Evolutionary conservation across 2,888 invertebrate species (phyloP), one percentile per base, ranked within the genome.

Genomic region (Auanema freiburgensis): DNA sequence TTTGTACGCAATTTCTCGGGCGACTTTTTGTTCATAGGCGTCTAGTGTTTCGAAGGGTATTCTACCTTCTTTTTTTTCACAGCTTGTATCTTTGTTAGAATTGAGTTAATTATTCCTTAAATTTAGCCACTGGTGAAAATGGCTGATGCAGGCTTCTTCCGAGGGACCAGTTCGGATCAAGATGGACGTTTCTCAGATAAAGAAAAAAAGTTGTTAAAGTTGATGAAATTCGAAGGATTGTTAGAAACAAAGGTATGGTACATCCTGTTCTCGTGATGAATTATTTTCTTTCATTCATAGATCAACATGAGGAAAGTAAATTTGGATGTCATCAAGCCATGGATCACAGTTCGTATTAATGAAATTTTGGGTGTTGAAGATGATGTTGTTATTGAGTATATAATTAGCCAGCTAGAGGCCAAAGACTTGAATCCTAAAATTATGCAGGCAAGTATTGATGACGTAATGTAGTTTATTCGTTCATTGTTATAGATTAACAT

Each of bases 141-240:
- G 72, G 69, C 50, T 12, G 81, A 81, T 63, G 78, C 77, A 18
- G 79, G 79, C 14, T 81, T 76, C 62, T 83, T 80, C 59, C 76
- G 81, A 10, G 98, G 98, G 72, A 98, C 97, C 41, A 95, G 91
- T 83, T 92, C 96, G 66, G 96, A 97, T 86, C 98, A 99, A 87
- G 98, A 98, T 86, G 96, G 93, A 83, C 90, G 98, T 84, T 99
- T 99, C 87, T 92, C 95, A 84, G 97, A 99, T 86, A 99, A 99
- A 87, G 96, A 97, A 87, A 97, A 98, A 87, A 99, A 98, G 85
- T 88, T 98, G 55, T 89, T 99, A 87, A 97, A 96, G 86, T 92
- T 93, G 85, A 95, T 99, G 95, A 93, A 92, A 86, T 98, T 99
- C 85, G 92, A 92, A 42, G 94, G 96, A 84, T 91, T 91, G 77